Evolutionary conservation across 2,113 vertebrate species (phyloP), one percentile per base, ranked within the genome.

Genomic region (Aspidoscelis tigris): DNA sequence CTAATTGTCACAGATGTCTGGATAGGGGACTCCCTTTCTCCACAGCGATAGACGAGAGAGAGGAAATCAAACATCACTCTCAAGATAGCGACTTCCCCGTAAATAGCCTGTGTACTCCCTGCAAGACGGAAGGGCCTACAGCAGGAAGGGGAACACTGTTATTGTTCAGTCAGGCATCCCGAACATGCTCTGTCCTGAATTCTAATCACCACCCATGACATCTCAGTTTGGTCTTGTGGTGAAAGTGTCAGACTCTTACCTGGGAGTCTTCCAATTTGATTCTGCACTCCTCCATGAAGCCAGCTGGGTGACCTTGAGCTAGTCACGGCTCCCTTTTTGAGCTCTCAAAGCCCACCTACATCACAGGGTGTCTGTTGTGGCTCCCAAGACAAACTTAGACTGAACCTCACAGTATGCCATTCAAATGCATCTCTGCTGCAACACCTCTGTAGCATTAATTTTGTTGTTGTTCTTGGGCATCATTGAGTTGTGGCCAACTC

Each of bases 21-120:
- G 85, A 86, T 82, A 82, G 74, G 18, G 55, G 66, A 44, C 50
- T 58, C 76, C 55, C 76, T 58, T 79, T 72, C 44, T 50, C 22
- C 18, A 11, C 18, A 22, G 5, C 72, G 73, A 71, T 71, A 66
- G 79, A 77, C 43, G 85, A 24, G 16, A 65, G 43, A 50, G 26
- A 21, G 21, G 14, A 20, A 53, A 41, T 41, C 76, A 64, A 43
- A 10, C 53, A 14, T 39, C 33, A 26, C 65, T 39, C 20, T 22
- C 26, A 22, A 74, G 69, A 79, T 12, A 55, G 2, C 4, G 64
- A 39, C 33, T 43, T 58, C 9, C 11, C 53, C 24, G 22, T 11
- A 70, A 72, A 24, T 7, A 77, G 5, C 5, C 39, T 83, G 18
- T 39, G 41, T 47, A 22, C 4, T 20, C 55, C 11, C 65, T 20